Evolutionary conservation across 2,113 vertebrate species (phyloP).

Genomic region (Columba livia): DNA sequence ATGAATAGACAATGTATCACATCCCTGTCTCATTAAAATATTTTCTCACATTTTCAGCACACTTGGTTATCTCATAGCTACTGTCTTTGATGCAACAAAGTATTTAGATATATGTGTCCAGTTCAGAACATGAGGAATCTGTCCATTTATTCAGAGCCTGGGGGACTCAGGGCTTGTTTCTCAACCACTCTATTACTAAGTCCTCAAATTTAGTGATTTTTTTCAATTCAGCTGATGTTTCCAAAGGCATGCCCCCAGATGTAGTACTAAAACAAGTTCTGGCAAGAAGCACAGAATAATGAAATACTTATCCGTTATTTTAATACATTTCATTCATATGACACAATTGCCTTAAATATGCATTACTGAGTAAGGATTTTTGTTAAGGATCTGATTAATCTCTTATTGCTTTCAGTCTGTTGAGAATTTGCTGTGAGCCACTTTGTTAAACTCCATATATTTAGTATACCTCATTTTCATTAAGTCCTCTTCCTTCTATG

Average conservation of each 20-base stretch:
- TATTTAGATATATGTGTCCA: background rate
- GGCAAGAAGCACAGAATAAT: slow-evolving; percentile 20
- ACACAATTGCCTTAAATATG: slow-evolving; percentile 45
- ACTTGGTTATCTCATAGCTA: background rate
- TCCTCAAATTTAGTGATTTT: slow-evolving; percentile 21
- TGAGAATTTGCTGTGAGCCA: slow-evolving; percentile 1
- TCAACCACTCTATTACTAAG: background rate
- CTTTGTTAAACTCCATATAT: slow-evolving; percentile 4
- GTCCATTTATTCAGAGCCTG: background rate
- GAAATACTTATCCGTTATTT: slow-evolving; percentile 49
- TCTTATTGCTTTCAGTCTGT: background rate
- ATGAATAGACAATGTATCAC: background rate
- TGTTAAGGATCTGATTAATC: slow-evolving; percentile 28
- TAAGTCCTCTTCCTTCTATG: slow-evolving; percentile 5
- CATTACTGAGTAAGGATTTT: slow-evolving; percentile 41
- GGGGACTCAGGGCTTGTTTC: background rate
- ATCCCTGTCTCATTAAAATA: background rate
- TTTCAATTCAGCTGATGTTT: slow-evolving; percentile 11
- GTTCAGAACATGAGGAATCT: background rate
- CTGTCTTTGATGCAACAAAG: background rate
- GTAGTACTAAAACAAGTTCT: slow-evolving; percentile 26
- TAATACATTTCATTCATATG: slow-evolving; percentile 39
- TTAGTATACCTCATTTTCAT: background rate
- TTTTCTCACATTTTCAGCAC: slow-evolving; percentile 14
- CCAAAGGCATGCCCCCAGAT: background rate